Base-by-base conservation (phyloP, 2,888 invertebrate species). In the Elysia crispata region DNA sequence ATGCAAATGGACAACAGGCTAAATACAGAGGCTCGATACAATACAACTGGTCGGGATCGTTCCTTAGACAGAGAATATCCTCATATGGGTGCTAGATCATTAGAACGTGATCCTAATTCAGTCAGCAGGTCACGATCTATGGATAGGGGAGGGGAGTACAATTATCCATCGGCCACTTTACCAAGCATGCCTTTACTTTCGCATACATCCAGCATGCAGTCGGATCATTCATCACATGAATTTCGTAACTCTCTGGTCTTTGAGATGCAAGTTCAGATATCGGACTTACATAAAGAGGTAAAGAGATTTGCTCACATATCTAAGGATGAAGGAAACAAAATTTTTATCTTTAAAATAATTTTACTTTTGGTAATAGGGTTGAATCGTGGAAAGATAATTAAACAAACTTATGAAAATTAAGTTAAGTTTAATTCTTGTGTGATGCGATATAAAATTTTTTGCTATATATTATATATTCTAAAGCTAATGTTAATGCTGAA, bases 271-370 rank as follows among this genome's bases (percentile, higher is more conserved):
- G 86, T 96, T 91, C 97, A 98, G 94, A 97, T 98, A 93, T 96
- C 96, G 90, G 98, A 98, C 92, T 94, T 98, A 87, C 98, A 98
- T 91, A 94, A 97, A 85, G 98, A 98, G 92, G 80, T 80, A 62
- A 60, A 76, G 18, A 28, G 41, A 41, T 41, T 41, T 41, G 3
- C 11, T 41, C 41, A 41, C 11, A 41, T 41, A 11, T n/a, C n/a
- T n/a, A n/a, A n/a, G n/a, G n/a, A n/a, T n/a, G n/a, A n/a, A n/a
- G n/a, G n/a, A n/a, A n/a, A n/a, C n/a, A n/a, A n/a, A n/a, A n/a
- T n/a, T n/a, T n/a, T n/a, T n/a, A n/a, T n/a, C n/a, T n/a, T n/a
- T n/a, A n/a, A n/a, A n/a, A n/a, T n/a, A n/a, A n/a, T n/a, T n/a
- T n/a, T n/a, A n/a, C n/a, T n/a, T n/a, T n/a, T n/a, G n/a, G n/a